phyloP scores from a whole-genome alignment of 2,888 invertebrate species.

The Protophormia terraenovae region DNA sequence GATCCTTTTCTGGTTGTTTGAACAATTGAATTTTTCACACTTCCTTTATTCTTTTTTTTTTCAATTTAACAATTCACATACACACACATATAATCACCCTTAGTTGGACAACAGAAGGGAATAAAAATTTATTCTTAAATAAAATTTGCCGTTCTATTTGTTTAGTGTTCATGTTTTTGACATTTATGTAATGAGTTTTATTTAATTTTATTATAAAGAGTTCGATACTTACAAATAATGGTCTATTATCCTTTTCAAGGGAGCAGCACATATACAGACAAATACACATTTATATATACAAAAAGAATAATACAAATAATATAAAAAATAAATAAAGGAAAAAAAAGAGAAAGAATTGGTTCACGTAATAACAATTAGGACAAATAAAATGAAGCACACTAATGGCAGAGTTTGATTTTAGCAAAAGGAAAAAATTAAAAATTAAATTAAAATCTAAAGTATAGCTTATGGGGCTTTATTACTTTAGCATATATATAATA shows the following conservation, averaged over 20 bases:
- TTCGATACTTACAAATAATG: constrained; percentile 49
- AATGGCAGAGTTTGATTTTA: neutral
- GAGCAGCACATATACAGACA: neutral
- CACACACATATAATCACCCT: neutral
- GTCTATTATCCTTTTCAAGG: constrained; percentile 36
- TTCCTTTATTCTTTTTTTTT: constrained; percentile 31
- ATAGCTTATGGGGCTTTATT: neutral
- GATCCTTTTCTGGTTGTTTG: constrained; percentile 55
- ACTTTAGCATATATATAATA: neutral
- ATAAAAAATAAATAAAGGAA: neutral
- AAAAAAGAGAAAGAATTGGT: neutral
- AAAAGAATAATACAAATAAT: neutral
- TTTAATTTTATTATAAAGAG: constrained; percentile 64
- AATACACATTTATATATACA: neutral
- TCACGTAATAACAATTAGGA: constrained; percentile 13
- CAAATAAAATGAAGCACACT: neutral
- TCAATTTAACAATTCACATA: neutral
- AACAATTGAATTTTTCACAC: constrained; percentile 54
- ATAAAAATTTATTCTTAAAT: neutral
- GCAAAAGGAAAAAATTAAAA: neutral
- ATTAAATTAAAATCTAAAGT: neutral
- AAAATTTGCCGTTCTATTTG: constrained; percentile 54
- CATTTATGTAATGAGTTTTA: constrained; percentile 68
- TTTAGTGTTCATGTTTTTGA: constrained; percentile 60
- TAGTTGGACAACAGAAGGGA: neutral